Evolutionary conservation across 2,888 invertebrate genomes (phyloP), one percentile per base, ranked within the genome.

Genomic region (Caradrina clavipalpis): DNA sequence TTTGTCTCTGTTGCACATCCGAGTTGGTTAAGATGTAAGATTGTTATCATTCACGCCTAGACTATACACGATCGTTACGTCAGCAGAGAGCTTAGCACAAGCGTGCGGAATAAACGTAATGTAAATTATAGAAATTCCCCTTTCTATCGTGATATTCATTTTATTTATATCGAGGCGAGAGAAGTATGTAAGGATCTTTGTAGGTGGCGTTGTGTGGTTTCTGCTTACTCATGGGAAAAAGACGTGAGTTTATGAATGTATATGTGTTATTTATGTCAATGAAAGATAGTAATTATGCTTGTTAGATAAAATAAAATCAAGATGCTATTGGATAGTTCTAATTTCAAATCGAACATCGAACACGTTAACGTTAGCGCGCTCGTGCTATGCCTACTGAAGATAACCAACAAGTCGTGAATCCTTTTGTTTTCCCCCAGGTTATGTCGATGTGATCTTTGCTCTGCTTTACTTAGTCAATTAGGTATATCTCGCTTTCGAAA

Each of bases 41-140:
- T 88, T 76, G 75, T 83, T 88, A 89, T 90, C 85, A 68, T 85
- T 89, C 86, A 91, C 87, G 87, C 86, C 87, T 75, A 81, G 80
- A 76, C 78, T 78, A 83, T 87, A 85, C 81, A 83, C 82, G 81
- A 76, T n/a, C 35, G 50, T 80, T 80, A 67, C 73, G 39, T 73
- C 66, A 83, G 49, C 19, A 31, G 35, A 45, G 13, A 1, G 39
- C 39, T 13, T 39, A 39, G 39, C 39, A 39, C 8, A 2, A 39
- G 4, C 39, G 7, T 35, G 39, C 39, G 39, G 3, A 39, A 4
- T 13, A 39, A 39, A 13, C 39, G 11, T 39, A 39, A 11, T 39
- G 13, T 39, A 39, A 39, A 39, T 39, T 39, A 13, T 39, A 3
- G 39, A 39, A 11, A 39, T 13, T 13, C 39, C 39, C 13, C 13